Evolutionary conservation across 2,113 vertebrate genomes (phyloP), one percentile per base, ranked within the genome.

Genomic region (Periophthalmus modestus): DNA sequence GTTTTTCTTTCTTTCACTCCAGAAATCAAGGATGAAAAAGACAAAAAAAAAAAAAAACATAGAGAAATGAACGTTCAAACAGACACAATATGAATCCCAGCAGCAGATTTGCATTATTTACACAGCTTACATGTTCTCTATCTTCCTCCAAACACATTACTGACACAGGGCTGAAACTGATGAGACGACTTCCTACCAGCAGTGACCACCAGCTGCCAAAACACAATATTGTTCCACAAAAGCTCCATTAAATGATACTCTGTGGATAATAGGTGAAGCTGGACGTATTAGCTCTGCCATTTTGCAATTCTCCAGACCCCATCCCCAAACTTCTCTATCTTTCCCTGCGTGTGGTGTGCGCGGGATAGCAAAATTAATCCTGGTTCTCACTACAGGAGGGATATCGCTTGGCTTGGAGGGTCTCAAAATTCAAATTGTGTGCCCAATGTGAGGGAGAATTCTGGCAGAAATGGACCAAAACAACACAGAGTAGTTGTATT

Each of bases 41-140:
- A 76, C 69, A 73, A 74, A 75, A 62, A 77, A 58, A 83, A 84
- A n/a, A n/a, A n/a, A n/a, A n/a, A 73, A 14, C 79, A 71, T 55
- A 80, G 58, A 82, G 78, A 79, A 68, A 82, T 0, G 21, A 39
- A 75, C 50, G 28, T 68, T 66, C 75, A 74, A 67, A 80, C 76
- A 79, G 68, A 82, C 48, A 7, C 48, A 7, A 66, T 77, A 71
- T 68, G 69, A 73, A 85, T 85, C 82, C 88, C 86, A 87, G 71
- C 81, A 87, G 85, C 89, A 89, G 85, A 92, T 91, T 92, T 89
- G 81, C 88, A 90, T 91, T 91, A 91, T 92, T 92, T 91, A 91
- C 89, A 68, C 78, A 77, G 81, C 73, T 74, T 77, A 80, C 77
- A 72, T 88, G 87, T 82, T 86, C 75, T 85, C 83, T 88, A 76